Evolutionary conservation across 2,797 vertebrate genomes (phyloP), one percentile per base, ranked within the genome.

Genomic region (Micromesistius poutassou): DNA sequence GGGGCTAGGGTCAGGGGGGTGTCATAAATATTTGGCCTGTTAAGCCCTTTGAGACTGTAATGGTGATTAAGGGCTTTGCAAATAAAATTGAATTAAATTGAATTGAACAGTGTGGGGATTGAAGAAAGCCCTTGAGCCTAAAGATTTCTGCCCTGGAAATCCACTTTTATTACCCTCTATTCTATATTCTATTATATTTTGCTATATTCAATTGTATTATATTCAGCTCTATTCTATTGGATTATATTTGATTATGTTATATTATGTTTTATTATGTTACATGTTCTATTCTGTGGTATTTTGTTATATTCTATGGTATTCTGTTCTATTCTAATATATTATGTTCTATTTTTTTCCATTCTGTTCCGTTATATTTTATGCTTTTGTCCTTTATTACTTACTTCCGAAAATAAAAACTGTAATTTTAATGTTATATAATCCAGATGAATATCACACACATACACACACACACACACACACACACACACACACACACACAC

Each of bases 41-140:
- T 33, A 33, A 33, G 33, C 33, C 33, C 33, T 33, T 33, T 33
- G 33, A 33, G 33, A 33, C 33, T 33, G 33, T 3, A 33, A 33
- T 4, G 33, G 33, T 33, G 33, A 33, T 33, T 33, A 33, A 33
- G 33, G 33, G 33, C 33, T 33, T 4, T 33, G 5, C 31, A 31
- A 31, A 31, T 31, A 33, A 33, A 33, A 33, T 33, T 4, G 5
- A 31, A 4, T 31, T 31, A 31, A 33, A 33, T 33, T 33, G 33
- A 33, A 33, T 33, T 33, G 31, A 80, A 0, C 8, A 70, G 30
- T 28, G 13, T 74, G n/a, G 31, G 82, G 42, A 85, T 22, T 77
- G 78, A 87, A 77, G 77, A 75, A 79, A 78, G 78, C 70, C 72
- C 77, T 72, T 74, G 76, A 74, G 81, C 81, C 76, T 76, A 81